phyloP scores from a whole-genome alignment of 2,888 invertebrate genomes.

The Drosophila leonis region DNA sequence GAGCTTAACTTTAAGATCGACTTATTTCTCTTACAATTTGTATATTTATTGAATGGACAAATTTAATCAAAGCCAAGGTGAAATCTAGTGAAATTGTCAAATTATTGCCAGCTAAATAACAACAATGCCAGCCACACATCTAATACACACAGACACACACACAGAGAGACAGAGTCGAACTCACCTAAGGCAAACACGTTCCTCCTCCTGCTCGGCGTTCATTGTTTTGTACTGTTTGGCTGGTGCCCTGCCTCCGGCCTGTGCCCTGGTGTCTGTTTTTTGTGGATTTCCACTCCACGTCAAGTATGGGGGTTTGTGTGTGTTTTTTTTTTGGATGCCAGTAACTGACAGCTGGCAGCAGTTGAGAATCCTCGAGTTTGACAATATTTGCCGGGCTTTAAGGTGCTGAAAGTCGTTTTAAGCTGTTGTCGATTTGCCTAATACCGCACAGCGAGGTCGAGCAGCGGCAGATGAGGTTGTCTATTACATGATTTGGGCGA shows the following conservation, averaged over 20 bases:
- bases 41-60: constrained; percentile 22
- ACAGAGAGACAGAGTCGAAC: constrained; percentile 36
- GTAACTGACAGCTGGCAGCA: constrained; percentile 28
- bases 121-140: constrained; percentile 16
- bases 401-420: constrained; percentile 69
- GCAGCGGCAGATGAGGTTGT: constrained; percentile 35
- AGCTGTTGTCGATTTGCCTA: constrained; percentile 79
- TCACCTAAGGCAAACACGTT: constrained; percentile 75
- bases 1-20: not conserved
- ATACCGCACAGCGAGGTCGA: constrained; percentile 51
- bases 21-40: constrained; percentile 16
- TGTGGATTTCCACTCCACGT: constrained; percentile 34
- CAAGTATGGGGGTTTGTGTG: constrained; percentile 44
- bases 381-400: constrained; percentile 60
- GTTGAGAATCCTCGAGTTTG: constrained; percentile 42
- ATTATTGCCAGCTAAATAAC: constrained; percentile 33
- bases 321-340: constrained; percentile 22
- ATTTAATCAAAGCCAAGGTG: constrained; percentile 33
- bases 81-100: constrained; percentile 38
- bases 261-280: constrained; percentile 16
- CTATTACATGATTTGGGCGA: constrained; percentile 49
- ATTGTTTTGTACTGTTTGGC: constrained; percentile 50
- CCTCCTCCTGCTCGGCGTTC: constrained; percentile 72
- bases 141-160: constrained; percentile 3
- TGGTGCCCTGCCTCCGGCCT: constrained; percentile 11